These are phyloP conservation scores for Emydoidea blandingii DNA, from an alignment of 2,797 vertebrate genomes.

Conservation along the genomic window DNA sequence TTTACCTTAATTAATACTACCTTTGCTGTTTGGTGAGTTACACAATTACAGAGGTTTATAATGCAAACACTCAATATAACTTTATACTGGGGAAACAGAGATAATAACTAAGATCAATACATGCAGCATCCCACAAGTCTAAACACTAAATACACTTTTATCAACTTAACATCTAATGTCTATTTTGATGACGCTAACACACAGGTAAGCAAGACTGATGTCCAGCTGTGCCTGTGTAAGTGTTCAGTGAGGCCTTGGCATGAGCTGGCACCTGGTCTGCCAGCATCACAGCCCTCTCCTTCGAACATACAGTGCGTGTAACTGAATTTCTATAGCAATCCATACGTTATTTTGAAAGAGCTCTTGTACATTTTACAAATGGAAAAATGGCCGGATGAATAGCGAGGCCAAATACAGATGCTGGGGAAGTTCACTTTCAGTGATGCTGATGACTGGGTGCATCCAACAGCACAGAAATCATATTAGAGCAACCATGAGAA, in stretches of 20 bases:
- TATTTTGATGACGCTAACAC: not conserved
- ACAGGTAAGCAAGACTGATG: not conserved
- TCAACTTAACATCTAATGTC: not conserved
- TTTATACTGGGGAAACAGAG: not conserved
- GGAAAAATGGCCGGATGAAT: conserved; percentile 2
- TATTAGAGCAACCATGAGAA: not conserved
- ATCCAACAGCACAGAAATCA: not conserved
- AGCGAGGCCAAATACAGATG: not conserved
- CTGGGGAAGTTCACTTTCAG: not conserved
- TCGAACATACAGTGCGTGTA: not conserved
- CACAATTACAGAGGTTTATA: not conserved
- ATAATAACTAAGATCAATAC: not conserved
- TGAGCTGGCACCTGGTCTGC: not conserved
- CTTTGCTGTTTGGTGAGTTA: not conserved
- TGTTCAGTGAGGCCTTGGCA: not conserved
- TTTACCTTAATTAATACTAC: not conserved
- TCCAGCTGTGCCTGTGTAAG: not conserved
- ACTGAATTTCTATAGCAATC: conserved; percentile 28
- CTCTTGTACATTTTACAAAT: conserved; percentile 19
- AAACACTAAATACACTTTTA: not conserved
- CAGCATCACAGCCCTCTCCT: not conserved
- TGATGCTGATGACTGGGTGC: not conserved
- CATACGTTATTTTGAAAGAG: conserved; percentile 22
- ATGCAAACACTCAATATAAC: not conserved
- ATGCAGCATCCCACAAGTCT: not conserved